A percentile compares a stretch with the other conserved stretches of the same genome.
These are phyloP conservation scores for Cetonia aurata DNA, from an alignment of 2,888 invertebrate species.

Conservation along the genomic window DNA sequence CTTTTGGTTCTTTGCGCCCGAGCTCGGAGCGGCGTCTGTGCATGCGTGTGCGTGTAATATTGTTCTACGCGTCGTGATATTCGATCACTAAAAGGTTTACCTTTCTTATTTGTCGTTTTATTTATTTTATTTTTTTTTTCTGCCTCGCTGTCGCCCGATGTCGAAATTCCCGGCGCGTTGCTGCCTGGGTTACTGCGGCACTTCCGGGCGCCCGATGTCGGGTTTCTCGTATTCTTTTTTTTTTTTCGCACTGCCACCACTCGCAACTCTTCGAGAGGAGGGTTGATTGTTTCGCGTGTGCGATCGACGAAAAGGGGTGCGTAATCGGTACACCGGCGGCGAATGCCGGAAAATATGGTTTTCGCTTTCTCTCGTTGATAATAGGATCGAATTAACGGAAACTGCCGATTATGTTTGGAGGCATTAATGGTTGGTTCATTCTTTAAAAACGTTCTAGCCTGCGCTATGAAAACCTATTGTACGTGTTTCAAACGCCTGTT, in stretches of 20 bases:
- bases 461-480: no score
- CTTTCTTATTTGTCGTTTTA: constrained; percentile 59
- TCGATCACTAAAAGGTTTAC: constrained; percentile 57
- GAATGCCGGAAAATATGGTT: constrained; percentile 29
- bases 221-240: constrained; percentile 19
- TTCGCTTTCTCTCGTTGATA: constrained; percentile 22
- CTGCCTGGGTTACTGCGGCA: constrained; percentile 32
- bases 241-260: constrained; percentile 15
- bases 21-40: constrained; percentile 3
- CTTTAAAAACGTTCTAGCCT: no score
- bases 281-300: constrained; percentile 41
- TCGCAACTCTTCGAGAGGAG: constrained; percentile 6
- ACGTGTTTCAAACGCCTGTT: no score
- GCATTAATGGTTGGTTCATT: no score
- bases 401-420: neutral
- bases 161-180: constrained; percentile 39
- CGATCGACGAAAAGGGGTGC: constrained; percentile 27
- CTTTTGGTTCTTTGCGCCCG: constrained; percentile 19
- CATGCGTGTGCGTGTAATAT: constrained; percentile 40
- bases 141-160: constrained; percentile 28
- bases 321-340: constrained; percentile 12
- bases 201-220: constrained; percentile 39
- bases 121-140: constrained; percentile 47
- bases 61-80: constrained; percentile 53
- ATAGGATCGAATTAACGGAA: constrained; percentile 32